These are phyloP conservation scores for Diogma glabrata DNA, from an alignment of 2,888 invertebrate genomes.

Conservation along the genomic window DNA sequence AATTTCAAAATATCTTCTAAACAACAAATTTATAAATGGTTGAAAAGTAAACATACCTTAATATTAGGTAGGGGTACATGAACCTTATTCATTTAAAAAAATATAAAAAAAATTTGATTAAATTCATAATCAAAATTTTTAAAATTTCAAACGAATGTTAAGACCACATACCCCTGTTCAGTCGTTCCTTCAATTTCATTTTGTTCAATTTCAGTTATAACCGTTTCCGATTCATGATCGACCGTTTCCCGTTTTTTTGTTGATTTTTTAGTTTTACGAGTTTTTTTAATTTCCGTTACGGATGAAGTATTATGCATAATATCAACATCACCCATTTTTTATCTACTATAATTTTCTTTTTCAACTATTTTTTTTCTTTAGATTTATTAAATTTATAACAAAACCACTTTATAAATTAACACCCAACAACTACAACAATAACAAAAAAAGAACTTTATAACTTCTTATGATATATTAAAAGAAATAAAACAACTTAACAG, in stretches of 20 bases:
- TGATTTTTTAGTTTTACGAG: conserved; percentile 85
- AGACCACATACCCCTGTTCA: conserved; percentile 77
- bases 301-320: conserved; percentile 60
- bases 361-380: background rate
- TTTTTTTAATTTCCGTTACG: conserved; percentile 71
- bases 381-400: too few relatives aligned
- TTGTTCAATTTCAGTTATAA: conserved; percentile 68
- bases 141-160: conserved; percentile 23
- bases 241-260: conserved; percentile 70
- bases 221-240: conserved; percentile 57
- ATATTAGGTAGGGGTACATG: conserved; percentile 1
- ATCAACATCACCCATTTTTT: conserved; percentile 83
- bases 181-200: conserved; percentile 47
- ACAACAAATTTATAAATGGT: too few relatives aligned
- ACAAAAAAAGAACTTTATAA: too few relatives aligned
- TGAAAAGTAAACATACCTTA: conserved; percentile 5
- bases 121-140: background rate
- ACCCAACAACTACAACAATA: too few relatives aligned
- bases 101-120: background rate
- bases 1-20: too few relatives aligned
- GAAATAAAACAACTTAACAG: background rate
- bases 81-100: background rate
- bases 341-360: background rate
- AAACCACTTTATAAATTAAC: too few relatives aligned
- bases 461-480: too few relatives aligned